phyloP scores from a whole-genome alignment of 2,113 vertebrate species.

The Zosterops japonicus region DNA sequence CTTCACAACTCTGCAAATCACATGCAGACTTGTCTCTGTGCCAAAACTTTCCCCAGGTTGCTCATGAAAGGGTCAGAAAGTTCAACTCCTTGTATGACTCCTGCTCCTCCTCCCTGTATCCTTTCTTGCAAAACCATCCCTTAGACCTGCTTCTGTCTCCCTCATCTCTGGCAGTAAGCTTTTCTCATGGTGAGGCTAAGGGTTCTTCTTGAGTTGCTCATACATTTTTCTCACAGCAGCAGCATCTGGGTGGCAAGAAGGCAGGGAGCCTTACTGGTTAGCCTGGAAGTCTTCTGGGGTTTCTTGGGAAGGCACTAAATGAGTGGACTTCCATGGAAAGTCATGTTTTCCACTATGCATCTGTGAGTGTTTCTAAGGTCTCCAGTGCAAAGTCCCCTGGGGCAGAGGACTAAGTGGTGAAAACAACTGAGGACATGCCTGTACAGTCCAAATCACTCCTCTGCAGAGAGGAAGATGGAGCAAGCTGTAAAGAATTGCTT shows the following conservation, averaged over 20 bases:
- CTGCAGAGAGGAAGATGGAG: slow-evolving; percentile 9
- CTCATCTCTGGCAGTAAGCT: neutral
- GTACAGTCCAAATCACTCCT: neutral
- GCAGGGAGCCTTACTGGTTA: neutral
- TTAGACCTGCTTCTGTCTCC: neutral
- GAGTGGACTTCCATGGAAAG: neutral
- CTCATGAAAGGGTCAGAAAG: neutral
- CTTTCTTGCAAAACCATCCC: neutral
- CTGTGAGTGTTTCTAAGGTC: neutral
- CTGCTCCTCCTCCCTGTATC: neutral
- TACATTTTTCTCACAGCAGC: neutral
- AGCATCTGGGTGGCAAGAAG: neutral
- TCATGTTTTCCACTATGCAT: slow-evolving; percentile 5
- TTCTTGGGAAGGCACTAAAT: neutral
- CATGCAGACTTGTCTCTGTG: neutral
- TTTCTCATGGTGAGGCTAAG: neutral
- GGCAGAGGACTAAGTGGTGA: neutral
- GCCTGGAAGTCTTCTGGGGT: neutral
- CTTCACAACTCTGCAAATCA: neutral
- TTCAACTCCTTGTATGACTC: neutral
- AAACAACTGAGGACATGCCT: slow-evolving; percentile 40
- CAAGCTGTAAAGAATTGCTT: slow-evolving; percentile 14
- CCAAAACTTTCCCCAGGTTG: neutral
- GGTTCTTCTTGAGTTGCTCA: neutral
- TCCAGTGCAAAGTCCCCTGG: neutral